A percentile compares a stretch with the other conserved stretches of the same genome.
phyloP scores from a whole-genome alignment of 2,888 invertebrate species.

The Oxyteleia sp. region DNA sequence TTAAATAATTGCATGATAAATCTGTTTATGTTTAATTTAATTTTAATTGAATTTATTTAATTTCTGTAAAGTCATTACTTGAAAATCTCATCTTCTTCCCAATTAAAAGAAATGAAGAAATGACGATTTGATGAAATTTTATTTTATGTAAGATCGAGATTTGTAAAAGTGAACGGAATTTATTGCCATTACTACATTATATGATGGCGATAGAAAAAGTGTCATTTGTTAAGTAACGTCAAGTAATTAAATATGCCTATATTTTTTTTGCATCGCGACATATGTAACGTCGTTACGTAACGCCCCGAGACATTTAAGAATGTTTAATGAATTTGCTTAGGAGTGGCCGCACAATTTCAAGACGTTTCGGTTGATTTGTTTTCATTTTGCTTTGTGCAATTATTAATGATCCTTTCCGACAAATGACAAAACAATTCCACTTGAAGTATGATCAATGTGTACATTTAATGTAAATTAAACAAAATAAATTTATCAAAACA shows the following conservation, averaged over 20 bases:
- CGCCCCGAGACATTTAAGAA: conserved; percentile 60
- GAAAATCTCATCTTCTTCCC: no score
- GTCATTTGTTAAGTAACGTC: conserved; percentile 64
- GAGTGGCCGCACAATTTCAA: conserved; percentile 49
- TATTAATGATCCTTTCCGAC: background rate
- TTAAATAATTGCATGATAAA: no score
- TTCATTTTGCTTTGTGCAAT: background rate
- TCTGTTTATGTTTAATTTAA: no score
- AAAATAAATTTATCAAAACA: no score
- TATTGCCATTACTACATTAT: conserved; percentile 49
- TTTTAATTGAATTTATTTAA: no score
- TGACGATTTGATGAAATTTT: conserved; percentile 7
- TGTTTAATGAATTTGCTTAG: conserved; percentile 64
- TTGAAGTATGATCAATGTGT: no score
- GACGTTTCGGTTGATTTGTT: conserved; percentile 27
- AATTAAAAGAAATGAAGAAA: conserved; percentile 16
- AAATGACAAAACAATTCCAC: no score
- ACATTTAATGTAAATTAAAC: no score
- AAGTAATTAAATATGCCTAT: conserved; percentile 66
- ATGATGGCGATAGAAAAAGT: conserved; percentile 48
- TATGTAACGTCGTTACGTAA: conserved; percentile 63
- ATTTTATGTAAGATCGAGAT: conserved; percentile 33
- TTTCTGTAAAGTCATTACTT: no score
- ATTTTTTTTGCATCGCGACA: conserved; percentile 53
- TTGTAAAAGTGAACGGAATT: conserved; percentile 60